Conservation (phyloP, 2,797 vertebrate genomes). For the Champsocephalus gunnari region DNA sequence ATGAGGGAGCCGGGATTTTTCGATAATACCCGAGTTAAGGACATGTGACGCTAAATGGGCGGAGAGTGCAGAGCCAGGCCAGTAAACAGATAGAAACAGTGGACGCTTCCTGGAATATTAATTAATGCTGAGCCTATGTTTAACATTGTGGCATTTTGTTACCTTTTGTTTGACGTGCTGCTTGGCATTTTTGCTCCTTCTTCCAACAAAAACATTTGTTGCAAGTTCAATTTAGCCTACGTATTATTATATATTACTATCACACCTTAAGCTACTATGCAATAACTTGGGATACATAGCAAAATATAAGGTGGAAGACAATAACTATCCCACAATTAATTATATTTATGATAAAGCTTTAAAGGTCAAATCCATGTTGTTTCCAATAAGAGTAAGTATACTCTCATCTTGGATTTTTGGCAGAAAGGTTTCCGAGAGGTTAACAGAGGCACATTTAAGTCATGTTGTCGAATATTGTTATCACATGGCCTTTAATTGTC, state of each 20-base stretch:
- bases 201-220: background rate
- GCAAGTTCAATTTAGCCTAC: background rate
- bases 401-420: no score
- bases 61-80: constrained; percentile 26
- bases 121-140: background rate
- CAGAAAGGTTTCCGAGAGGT: no score
- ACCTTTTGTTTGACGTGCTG: background rate
- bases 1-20: constrained; percentile 29
- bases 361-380: no score
- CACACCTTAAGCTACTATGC: background rate
- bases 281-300: background rate
- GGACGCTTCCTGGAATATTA: background rate
- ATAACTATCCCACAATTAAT: background rate
- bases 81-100: background rate
- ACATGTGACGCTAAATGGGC: constrained; percentile 55
- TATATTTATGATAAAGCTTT: background rate
- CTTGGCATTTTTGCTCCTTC: background rate
- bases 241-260: no score
- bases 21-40: constrained; percentile 40
- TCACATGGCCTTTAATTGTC: no score
- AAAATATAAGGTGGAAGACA: background rate
- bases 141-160: background rate
- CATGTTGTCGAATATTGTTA: no score
- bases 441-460: no score
- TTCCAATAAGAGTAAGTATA: no score